Evolutionary conservation across 2,888 invertebrate genomes (phyloP).

Genomic region (Brenthis daphne): DNA sequence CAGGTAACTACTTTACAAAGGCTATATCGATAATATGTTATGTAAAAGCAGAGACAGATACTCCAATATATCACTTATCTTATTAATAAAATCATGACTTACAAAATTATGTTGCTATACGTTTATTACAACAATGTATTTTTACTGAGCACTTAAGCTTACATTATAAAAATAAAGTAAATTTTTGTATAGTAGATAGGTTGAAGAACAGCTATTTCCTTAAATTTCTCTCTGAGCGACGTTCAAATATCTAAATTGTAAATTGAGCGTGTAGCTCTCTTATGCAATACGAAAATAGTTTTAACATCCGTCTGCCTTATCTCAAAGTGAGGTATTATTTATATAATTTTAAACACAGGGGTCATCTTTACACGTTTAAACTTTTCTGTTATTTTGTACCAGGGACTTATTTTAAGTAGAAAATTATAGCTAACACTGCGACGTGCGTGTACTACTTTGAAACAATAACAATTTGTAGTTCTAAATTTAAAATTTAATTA

Average conservation of each 20-base stretch:
- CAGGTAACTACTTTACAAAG: too few species aligned
- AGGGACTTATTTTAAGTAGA: background rate
- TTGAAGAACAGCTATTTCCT: slow-evolving; percentile 21
- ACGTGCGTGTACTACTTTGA: background rate
- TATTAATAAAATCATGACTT: too few species aligned
- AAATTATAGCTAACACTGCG: background rate
- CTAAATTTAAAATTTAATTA: slow-evolving; percentile 1
- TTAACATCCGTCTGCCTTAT: slow-evolving; percentile 25
- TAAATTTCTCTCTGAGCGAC: slow-evolving; percentile 22
- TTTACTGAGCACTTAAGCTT: background rate
- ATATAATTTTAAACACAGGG: slow-evolving; percentile 10
- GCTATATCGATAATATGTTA: too few species aligned
- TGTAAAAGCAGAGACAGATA: too few species aligned
- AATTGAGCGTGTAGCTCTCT: slow-evolving; percentile 24
- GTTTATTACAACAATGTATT: too few species aligned
- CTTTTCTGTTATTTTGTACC: background rate
- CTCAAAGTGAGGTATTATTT: slow-evolving; percentile 19
- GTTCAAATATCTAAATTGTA: slow-evolving; percentile 26
- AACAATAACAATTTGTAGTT: background rate
- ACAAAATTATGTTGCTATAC: too few species aligned
- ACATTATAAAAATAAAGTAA: slow-evolving; percentile 15
- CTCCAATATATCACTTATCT: too few species aligned
- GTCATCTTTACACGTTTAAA: slow-evolving; percentile 16
- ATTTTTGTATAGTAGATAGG: slow-evolving; percentile 5
- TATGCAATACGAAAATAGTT: slow-evolving; percentile 24